Conservation (phyloP, 2,797 vertebrate species). For the Spheniscus humboldti region DNA sequence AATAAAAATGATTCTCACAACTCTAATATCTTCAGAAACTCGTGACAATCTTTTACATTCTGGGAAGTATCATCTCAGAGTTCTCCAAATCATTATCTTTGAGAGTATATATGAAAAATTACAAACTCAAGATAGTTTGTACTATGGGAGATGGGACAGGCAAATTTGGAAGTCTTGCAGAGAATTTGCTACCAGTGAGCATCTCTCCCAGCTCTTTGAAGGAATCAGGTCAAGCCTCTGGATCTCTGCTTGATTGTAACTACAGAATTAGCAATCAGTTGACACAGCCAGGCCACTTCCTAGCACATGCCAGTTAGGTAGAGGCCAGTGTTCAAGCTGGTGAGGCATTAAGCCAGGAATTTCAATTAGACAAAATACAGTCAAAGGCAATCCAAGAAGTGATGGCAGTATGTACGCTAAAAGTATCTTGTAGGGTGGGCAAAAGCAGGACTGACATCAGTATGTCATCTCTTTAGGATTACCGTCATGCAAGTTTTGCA, state of each 20-base stretch:
- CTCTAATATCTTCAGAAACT: background rate
- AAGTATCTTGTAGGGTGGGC: background rate
- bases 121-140: background rate
- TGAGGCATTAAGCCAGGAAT: background rate
- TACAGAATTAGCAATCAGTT: background rate
- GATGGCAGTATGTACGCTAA: background rate
- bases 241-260: background rate
- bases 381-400: background rate
- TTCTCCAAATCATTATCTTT: background rate
- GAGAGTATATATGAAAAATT: background rate
- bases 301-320: background rate
- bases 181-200: background rate
- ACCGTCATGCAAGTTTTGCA: background rate
- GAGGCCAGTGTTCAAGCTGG: background rate
- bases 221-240: background rate
- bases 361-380: background rate
- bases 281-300: background rate
- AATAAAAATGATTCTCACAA: background rate
- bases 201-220: background rate
- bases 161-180: background rate
- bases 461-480: background rate
- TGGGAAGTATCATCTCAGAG: background rate
- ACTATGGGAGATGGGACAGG: background rate
- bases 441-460: background rate
- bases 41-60: background rate